Evolutionary conservation across 2,888 invertebrate species (phyloP), one percentile per base, ranked within the genome.

Genomic region (Diadegma fenestrale): DNA sequence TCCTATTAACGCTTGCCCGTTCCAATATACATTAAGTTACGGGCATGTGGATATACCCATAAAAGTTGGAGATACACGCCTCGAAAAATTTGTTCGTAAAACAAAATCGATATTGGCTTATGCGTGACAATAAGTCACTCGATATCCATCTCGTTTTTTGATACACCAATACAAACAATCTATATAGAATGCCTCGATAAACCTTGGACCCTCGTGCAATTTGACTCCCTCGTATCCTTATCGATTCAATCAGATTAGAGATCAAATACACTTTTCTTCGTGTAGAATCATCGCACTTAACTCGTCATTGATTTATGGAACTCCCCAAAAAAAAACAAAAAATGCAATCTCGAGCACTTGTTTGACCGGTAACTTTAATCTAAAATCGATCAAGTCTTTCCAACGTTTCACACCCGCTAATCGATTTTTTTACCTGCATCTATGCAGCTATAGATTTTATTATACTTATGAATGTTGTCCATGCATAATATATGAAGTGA

Each of bases 1-100:
- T 83, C 82, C 83, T 80, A 85, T 80, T 80, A 85, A 86, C 82
- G 79, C 85, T 82, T 71, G 71, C 84, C 30, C 61, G 61, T 17
- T 66, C 82, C 66, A 72, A 78, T 78, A 78, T 78, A 80, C 69
- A 54, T 54, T 61, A 30, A 43, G 58, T 58, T 58, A 58, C 14
- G 14, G 26, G 58, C 45, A 58, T 33, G 12, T 37, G 6, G 30
- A 30, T 19, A 71, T 66, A 72, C 19, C 61, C 33, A 80, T 48
- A 80, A 61, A 75, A 73, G 72, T 45, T 69, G 37, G 48, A 48
- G 22, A 63, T 69, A 26, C 19, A 71, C 68, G 81, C 73, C 81
- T 78, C 66, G 41, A 48, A 76, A 80, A 51, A 82, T 66, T 78
- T 30, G 48, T 58, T 58, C 37, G 76, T 71, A 37, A 58, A 19